Percentiles rank a stretch among this genome's conserved stretches.
phyloP scores from a whole-genome alignment of 2,113 vertebrate species.

The Peromyscus polionotus region DNA sequence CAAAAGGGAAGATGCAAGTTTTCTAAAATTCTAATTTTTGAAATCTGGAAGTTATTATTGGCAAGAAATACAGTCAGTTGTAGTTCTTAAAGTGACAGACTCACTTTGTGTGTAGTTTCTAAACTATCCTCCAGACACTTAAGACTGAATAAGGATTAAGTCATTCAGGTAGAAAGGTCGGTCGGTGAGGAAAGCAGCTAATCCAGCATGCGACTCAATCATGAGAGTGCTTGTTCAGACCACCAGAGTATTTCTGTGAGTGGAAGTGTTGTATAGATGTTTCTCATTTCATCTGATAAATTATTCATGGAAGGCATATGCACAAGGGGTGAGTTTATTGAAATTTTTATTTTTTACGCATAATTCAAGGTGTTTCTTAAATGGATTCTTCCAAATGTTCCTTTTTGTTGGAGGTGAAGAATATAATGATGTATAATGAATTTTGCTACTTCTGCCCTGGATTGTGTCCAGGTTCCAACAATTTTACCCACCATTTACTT shows the following conservation, averaged over 20 bases:
- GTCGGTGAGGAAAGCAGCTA: not conserved
- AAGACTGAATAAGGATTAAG: not conserved
- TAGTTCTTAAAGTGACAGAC: not conserved
- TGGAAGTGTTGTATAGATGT: not conserved
- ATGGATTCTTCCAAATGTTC: not conserved
- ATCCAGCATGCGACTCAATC: not conserved
- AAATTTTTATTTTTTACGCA: not conserved
- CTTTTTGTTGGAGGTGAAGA: slow-evolving; percentile 16
- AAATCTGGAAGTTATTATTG: not conserved
- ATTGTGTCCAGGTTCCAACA: slow-evolving; percentile 11
- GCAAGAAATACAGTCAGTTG: not conserved
- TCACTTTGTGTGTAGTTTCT: not conserved
- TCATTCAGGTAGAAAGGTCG: not conserved
- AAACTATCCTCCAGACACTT: not conserved
- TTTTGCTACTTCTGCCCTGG: slow-evolving; percentile 7
- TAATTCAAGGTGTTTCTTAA: slow-evolving; percentile 7
- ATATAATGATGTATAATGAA: not conserved
- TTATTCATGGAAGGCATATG: not conserved
- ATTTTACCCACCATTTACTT: not conserved
- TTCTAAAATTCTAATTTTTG: slow-evolving; percentile 1
- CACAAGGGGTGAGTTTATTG: not conserved
- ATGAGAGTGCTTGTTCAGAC: not conserved
- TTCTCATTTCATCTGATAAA: slow-evolving; percentile 14
- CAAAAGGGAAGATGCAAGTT: not conserved
- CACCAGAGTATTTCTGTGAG: not conserved